Base-by-base conservation (phyloP, 1,140 invertebrate genomes). In the Drosophila biarmipes region DNA sequence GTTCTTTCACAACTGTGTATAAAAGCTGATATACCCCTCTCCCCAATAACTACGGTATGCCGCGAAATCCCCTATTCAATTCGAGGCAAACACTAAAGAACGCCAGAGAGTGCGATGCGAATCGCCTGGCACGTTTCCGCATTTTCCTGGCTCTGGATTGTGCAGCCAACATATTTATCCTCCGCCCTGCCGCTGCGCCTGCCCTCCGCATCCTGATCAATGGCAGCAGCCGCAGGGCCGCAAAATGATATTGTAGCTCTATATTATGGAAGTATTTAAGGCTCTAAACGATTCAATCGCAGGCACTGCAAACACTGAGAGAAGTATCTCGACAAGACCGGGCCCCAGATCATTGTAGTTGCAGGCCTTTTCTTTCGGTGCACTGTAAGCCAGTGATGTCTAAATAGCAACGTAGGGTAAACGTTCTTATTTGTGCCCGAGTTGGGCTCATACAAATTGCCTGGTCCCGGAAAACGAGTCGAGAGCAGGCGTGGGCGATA, bases 261-360 rank as follows among this genome's bases (percentile, higher is more conserved):
- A 87, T 62, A 81, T 87, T 87, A 85, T 69, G 58, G 56, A 85
- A 74, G 79, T 58, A 69, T 73, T 84, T 78, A 78, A 74, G 73
- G 72, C 58, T 73, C 82, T 81, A 86, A 87, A 87, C 81, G 82
- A 86, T 86, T 81, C 78, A 78, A 86, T 86, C 80, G 79, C 45
- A 24, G 38, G 7, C 29, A 67, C 40, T 24, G 54, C 35, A 35
- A 77, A 51, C 80, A 78, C 80, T 76, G 57, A 40, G 27, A 55
- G 62, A 71, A 78, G 15, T 15, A 8, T 21, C 27, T 10, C 0
- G 12, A 12, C 10, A 5, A 24, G 10, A 6, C 15, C 6, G 4
- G 3, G 12, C 12, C 6, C 6, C 14, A 48, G 12, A 29, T 11
- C 19, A 4, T 31, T 19, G 3, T 2, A 8, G 6, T 14, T 1